Conservation (phyloP, 2,797 vertebrate species). For the Takifugu rubripes region DNA sequence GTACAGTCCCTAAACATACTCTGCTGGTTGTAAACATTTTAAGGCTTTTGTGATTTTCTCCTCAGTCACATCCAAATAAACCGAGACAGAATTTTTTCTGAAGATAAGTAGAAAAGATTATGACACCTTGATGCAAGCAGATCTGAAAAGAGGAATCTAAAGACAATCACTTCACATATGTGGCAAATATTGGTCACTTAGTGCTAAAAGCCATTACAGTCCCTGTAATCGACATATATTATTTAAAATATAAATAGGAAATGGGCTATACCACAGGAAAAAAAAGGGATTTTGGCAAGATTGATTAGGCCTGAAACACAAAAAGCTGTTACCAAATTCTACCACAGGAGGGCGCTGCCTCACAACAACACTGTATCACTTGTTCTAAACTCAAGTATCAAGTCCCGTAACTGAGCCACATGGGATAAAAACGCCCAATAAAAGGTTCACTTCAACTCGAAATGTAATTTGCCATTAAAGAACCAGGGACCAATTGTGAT, state of each 20-base stretch:
- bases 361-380: constrained; percentile 30
- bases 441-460: background rate
- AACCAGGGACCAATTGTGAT: too few species aligned
- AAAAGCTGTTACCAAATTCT: constrained; percentile 22
- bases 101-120: too few species aligned
- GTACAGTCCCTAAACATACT: constrained; percentile 11
- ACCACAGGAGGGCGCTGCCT: constrained; percentile 57
- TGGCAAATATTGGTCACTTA: constrained; percentile 42
- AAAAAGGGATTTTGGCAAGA: constrained; percentile 35
- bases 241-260: constrained; percentile 67
- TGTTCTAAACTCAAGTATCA: background rate
- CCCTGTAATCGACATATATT: constrained; percentile 60
- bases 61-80: constrained; percentile 33
- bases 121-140: constrained; percentile 10
- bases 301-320: constrained; percentile 32
- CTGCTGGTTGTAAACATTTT: constrained; percentile 46
- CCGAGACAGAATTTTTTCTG: background rate
- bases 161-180: constrained; percentile 17
- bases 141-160: constrained; percentile 9
- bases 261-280: constrained; percentile 43
- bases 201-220: constrained; percentile 54
- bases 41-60: constrained; percentile 50
- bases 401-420: constrained; percentile 17
- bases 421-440: constrained; percentile 1
- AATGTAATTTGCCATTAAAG: background rate